These are phyloP conservation scores for Sinocyclocheilus anshuiensis DNA, from an alignment of 2,113 vertebrate genomes.

Conservation along the genomic window DNA sequence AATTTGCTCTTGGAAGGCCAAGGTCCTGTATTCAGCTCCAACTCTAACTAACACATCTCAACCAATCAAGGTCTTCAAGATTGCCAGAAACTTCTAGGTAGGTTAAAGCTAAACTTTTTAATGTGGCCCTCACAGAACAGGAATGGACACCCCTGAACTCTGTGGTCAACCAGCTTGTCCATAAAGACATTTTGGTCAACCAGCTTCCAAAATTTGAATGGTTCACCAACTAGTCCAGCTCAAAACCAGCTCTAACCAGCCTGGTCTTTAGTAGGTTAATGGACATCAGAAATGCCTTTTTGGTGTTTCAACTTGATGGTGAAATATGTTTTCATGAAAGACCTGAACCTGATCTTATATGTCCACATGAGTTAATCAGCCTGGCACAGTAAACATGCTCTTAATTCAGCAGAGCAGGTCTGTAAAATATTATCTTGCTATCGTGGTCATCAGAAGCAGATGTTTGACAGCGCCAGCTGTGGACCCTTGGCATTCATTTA, in stretches of 20 bases:
- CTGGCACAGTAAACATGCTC: not conserved
- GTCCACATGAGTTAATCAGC: constrained; percentile 9
- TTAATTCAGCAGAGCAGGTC: constrained; percentile 9
- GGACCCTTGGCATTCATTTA: constrained; percentile 64
- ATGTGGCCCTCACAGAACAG: not conserved
- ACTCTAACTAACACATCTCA: too few species aligned
- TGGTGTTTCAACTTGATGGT: not conserved
- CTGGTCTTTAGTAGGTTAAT: not conserved
- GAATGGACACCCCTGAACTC: too few species aligned
- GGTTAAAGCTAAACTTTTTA: too few species aligned
- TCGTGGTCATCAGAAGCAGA: constrained; percentile 34
- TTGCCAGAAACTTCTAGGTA: too few species aligned
- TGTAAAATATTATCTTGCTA: constrained; percentile 29
- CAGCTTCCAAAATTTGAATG: not conserved
- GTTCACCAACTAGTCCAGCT: not conserved
- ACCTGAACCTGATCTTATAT: not conserved
- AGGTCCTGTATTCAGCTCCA: too few species aligned
- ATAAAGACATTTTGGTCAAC: not conserved
- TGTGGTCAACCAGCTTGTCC: not conserved
- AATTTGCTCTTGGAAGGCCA: too few species aligned
- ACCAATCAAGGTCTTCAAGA: too few species aligned
- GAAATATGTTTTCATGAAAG: not conserved
- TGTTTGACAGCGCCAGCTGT: constrained; percentile 46
- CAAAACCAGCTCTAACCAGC: not conserved
- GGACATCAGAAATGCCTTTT: not conserved